Conservation (phyloP, 2,113 vertebrate genomes). For the Acanthisitta chloris region DNA sequence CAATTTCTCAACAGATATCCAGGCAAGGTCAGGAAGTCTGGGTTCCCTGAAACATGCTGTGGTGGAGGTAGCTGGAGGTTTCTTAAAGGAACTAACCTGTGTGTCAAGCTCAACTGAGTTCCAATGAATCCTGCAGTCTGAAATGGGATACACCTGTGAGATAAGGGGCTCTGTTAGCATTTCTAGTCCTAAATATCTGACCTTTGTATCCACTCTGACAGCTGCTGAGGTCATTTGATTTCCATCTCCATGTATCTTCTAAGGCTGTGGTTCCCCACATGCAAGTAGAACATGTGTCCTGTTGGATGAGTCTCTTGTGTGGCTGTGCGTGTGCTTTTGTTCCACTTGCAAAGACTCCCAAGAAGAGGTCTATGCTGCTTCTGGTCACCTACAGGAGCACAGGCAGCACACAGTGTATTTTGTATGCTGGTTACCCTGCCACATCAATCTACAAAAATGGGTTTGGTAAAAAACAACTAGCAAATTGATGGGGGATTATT, state of each 20-base stretch:
- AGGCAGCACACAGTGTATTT: background rate
- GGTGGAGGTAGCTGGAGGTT: background rate
- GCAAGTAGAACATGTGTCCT: background rate
- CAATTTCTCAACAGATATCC: background rate
- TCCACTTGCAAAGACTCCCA: background rate
- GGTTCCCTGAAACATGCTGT: background rate
- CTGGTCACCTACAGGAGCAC: background rate
- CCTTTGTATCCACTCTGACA: background rate
- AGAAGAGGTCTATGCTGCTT: background rate
- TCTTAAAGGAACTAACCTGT: background rate
- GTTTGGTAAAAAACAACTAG: background rate
- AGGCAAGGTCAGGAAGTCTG: background rate
- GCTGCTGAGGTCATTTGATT: background rate
- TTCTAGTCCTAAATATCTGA: background rate
- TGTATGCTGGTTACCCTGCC: background rate
- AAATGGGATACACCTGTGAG: background rate
- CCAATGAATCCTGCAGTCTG: background rate
- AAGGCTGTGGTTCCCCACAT: background rate
- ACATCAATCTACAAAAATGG: background rate
- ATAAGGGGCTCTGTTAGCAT: background rate
- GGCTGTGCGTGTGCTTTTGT: background rate
- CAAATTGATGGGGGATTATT: background rate
- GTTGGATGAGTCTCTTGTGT: background rate
- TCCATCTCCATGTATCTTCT: background rate
- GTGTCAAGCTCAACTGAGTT: background rate